A percentile compares a stretch with the other conserved stretches of the same genome.
These are phyloP conservation scores for Leptinotarsa texana DNA, from an alignment of 1,140 invertebrate species.

Conservation along the genomic window DNA sequence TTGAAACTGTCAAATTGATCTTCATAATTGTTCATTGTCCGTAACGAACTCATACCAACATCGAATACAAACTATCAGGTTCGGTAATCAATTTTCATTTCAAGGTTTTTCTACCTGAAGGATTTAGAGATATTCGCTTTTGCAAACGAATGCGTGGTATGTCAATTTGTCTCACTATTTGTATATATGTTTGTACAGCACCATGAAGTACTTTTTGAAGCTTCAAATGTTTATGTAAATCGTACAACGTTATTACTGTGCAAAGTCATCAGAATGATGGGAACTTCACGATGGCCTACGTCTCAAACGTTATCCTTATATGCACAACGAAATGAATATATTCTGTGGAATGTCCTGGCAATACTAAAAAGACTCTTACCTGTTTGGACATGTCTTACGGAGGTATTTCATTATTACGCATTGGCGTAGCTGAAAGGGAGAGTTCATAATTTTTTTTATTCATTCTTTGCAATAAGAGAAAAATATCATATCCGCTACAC, in stretches of 20 bases:
- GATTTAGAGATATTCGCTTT: background rate
- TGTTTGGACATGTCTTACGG: slow-evolving; percentile 16
- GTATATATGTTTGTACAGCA: background rate
- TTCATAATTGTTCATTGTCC: background rate
- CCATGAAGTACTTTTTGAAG: background rate
- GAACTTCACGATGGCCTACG: background rate
- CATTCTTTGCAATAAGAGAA: background rate
- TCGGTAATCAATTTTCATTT: background rate
- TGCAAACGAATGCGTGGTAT: background rate
- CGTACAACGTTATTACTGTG: background rate
- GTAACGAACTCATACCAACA: background rate
- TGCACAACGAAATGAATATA: slow-evolving; percentile 13
- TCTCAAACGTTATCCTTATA: slow-evolving; percentile 9
- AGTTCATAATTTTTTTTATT: background rate
- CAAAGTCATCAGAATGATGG: background rate
- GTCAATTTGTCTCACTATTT: background rate
- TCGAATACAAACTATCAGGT: background rate
- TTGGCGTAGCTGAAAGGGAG: slow-evolving; percentile 15
- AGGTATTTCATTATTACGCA: slow-evolving; percentile 12
- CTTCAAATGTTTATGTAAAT: background rate
- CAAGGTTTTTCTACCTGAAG: background rate
- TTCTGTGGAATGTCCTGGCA: slow-evolving; percentile 11
- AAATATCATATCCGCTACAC: background rate
- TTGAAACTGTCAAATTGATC: background rate
- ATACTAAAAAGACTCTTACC: slow-evolving; percentile 14